Evolutionary conservation across 2,888 invertebrate species (phyloP).

Genomic region (Chrysomela aeneicollis): DNA sequence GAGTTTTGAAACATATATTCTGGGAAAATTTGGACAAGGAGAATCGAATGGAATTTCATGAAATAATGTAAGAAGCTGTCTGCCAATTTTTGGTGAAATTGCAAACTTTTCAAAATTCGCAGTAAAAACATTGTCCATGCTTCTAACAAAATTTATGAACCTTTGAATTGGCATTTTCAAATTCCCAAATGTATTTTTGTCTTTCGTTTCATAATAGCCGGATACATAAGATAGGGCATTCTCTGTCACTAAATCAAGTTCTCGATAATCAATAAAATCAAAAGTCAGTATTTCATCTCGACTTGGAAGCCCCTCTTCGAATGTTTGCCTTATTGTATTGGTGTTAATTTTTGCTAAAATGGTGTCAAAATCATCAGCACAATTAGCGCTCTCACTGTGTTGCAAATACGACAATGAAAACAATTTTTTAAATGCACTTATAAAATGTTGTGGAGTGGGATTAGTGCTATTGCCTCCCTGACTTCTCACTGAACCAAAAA

Average conservation of each 20-base stretch:
- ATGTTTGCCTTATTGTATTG: neutral
- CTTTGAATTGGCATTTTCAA: constrained; percentile 8
- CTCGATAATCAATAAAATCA: constrained; percentile 5
- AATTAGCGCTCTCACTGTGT: constrained; percentile 19
- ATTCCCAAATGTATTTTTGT: constrained; percentile 8
- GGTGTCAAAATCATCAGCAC: constrained; percentile 18
- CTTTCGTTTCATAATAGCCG: constrained; percentile 17
- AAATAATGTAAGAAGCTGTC: constrained; percentile 8
- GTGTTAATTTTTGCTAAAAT: constrained; percentile 10
- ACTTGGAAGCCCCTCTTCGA: neutral
- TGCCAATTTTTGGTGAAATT: constrained; percentile 9
- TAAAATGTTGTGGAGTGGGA: constrained; percentile 11
- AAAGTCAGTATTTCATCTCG: neutral
- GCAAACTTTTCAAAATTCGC: constrained; percentile 6
- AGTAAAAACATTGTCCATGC: constrained; percentile 10
- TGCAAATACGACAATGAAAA: constrained; percentile 15
- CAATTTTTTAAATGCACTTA: constrained; percentile 11
- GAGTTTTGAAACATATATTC: too few relatives aligned
- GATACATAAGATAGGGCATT: constrained; percentile 20
- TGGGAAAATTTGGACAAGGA: too few relatives aligned
- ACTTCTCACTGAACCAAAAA: constrained; percentile 19
- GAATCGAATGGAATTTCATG: neutral
- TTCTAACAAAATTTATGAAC: constrained; percentile 16
- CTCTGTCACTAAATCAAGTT: neutral
- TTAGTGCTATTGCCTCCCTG: constrained; percentile 14